phyloP scores from a whole-genome alignment of 2,888 invertebrate genomes.

The Heteropelma amictum region DNA sequence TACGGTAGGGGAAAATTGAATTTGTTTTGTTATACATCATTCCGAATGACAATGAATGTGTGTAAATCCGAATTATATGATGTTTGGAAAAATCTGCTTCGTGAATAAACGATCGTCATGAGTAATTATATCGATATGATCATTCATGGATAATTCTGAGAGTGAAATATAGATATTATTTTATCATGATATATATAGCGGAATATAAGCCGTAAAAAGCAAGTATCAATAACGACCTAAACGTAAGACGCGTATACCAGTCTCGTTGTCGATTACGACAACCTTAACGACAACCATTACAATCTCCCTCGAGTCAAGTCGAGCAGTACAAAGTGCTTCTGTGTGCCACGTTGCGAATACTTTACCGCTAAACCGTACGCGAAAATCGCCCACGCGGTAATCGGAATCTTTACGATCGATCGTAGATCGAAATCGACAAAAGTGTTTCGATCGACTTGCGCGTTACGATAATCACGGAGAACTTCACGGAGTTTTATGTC shows the following conservation, averaged over 20 bases:
- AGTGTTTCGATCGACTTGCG: conserved; percentile 1
- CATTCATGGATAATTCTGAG: conserved; percentile 17
- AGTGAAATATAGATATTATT: not conserved
- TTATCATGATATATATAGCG: conserved; percentile 22
- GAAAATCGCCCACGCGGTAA: conserved; percentile 9
- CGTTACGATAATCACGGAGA: not conserved
- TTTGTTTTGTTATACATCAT: too few relatives aligned
- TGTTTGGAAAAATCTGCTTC: too few relatives aligned
- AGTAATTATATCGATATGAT: conserved; percentile 31
- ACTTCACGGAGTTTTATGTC: not conserved
- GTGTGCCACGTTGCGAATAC: conserved; percentile 12
- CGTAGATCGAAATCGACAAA: conserved; percentile 35
- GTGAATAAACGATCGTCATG: not conserved
- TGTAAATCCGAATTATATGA: too few relatives aligned
- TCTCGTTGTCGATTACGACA: conserved; percentile 36
- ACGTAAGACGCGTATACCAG: conserved; percentile 15
- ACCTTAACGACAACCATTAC: conserved; percentile 50
- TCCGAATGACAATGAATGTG: too few relatives aligned
- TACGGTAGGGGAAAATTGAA: too few relatives aligned
- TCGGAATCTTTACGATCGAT: conserved; percentile 44
- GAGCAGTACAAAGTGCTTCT: conserved; percentile 31
- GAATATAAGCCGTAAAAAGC: conserved; percentile 42
- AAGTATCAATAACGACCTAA: conserved; percentile 46
- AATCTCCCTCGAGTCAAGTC: conserved; percentile 31
- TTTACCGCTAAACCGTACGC: conserved; percentile 21